phyloP scores from a whole-genome alignment of 2,113 vertebrate genomes.

The Columba livia region DNA sequence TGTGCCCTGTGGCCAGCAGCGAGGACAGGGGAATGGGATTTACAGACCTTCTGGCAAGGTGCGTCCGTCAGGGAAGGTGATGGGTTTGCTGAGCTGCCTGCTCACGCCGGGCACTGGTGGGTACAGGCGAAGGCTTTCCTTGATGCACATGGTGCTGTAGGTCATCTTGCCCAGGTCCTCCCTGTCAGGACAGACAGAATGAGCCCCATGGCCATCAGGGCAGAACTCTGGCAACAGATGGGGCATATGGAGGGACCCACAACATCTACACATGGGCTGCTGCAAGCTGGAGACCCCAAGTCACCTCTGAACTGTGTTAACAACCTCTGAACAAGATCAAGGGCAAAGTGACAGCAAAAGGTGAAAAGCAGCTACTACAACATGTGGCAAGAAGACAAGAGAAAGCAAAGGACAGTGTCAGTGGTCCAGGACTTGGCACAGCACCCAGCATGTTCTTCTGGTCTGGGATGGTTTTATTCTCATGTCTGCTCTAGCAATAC shows the following conservation, averaged over 20 bases:
- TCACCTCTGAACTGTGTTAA: neutral
- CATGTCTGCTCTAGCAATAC: neutral
- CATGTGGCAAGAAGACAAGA: neutral
- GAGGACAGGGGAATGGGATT: neutral
- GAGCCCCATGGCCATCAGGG: neutral
- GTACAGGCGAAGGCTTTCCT: slow-evolving; percentile 85
- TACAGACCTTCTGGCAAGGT: slow-evolving; percentile 83
- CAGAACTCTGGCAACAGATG: neutral
- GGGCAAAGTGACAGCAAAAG: neutral
- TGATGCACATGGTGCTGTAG: slow-evolving; percentile 93
- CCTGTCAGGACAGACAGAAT: slow-evolving; percentile 72
- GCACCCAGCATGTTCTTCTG: neutral
- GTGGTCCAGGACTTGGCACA: neutral
- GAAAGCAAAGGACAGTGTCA: neutral
- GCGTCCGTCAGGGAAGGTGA: slow-evolving; percentile 87
- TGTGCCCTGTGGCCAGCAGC: too few species aligned
- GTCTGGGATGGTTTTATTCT: neutral
- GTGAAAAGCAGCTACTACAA: neutral
- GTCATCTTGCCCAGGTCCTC: slow-evolving; percentile 85
- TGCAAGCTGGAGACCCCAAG: neutral
- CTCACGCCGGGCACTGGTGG: slow-evolving; percentile 79
- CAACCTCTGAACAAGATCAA: neutral
- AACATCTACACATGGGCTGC: neutral
- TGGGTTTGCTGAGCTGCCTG: slow-evolving; percentile 79
- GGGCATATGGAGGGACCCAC: neutral